Evolutionary conservation across 2,797 vertebrate genomes (phyloP), one percentile per base, ranked within the genome.

Genomic region (Astyanax mexicanus): DNA sequence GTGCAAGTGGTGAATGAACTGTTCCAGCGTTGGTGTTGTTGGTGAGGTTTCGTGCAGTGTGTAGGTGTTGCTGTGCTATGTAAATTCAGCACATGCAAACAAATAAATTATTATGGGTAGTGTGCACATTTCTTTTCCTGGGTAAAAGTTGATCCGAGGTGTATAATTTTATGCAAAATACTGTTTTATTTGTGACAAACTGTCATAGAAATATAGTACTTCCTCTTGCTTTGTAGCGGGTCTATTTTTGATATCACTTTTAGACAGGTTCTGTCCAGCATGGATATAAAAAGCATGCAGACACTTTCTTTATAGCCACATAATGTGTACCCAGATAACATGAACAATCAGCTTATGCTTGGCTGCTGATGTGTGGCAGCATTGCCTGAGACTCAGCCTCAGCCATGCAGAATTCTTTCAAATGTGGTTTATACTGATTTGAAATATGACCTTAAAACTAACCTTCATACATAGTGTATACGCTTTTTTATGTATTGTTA

Each of bases 61-160:
- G 27, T 60, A 79, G 64, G 38, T 66, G 70, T 66, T 67, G 10
- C 7, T 45, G n/a, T n/a, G 5, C 35, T 25, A 52, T 25, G 57
- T 44, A 74, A 74, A 75, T 55, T 6, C 15, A 3, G 1, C 29
- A 6, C 4, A 69, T 80, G 73, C 80, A 82, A 80, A 51, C 52
- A 52, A 25, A 11, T 19, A 11, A 51, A 55, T 57, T 13, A 3
- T 9, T 11, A 9, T 1, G 1, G 29, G 57, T 52, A 6, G 37
- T 32, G 19, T 4, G 19, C 12, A 38, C 23, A 25, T 9, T 55
- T 27, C 12, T 55, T 54, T 38, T 27, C 69, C 54, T 52, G 23
- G 47, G 19, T 19, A 72, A 6, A 35, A 1, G 8, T 57, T 29
- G 27, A 32, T 47, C 1, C 47, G 6, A 4, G 10, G 4, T 19